A percentile compares a stretch with the other conserved stretches of the same genome.
Conservation (phyloP, 2,888 invertebrate species). For the Scaptodrosophila latifasciaeformis region DNA sequence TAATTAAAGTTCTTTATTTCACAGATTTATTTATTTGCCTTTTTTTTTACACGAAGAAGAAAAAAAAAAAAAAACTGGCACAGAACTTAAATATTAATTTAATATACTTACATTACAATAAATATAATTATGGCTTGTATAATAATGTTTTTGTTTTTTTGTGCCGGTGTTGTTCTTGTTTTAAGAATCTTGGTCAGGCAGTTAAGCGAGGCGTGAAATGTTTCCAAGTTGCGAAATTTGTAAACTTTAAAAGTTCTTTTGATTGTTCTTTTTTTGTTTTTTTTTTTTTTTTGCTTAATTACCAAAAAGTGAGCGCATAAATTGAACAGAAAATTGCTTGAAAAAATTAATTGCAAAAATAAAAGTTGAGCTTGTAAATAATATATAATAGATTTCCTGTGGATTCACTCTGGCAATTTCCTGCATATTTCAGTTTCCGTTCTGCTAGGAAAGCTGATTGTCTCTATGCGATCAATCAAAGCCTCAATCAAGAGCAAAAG, state of each 20-base stretch:
- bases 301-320: constrained; percentile 45
- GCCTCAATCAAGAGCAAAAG: constrained; percentile 60
- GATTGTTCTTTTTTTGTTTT: constrained; percentile 10
- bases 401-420: constrained; percentile 26
- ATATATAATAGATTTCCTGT: no score
- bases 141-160: constrained; percentile 30
- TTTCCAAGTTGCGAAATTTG: constrained; percentile 40
- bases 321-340: constrained; percentile 37
- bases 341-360: constrained; percentile 24
- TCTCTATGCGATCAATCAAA: constrained; percentile 50
- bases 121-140: constrained; percentile 36
- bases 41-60: constrained; percentile 7
- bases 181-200: constrained; percentile 54
- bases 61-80: constrained; percentile 41
- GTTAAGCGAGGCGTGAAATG: constrained; percentile 50
- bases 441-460: constrained; percentile 42
- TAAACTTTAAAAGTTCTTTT: constrained; percentile 26
- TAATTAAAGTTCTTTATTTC: constrained; percentile 45
- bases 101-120: constrained; percentile 48
- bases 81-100: constrained; percentile 50
- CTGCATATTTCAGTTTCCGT: constrained; percentile 60
- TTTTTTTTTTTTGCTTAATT: constrained; percentile 9
- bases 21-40: constrained; percentile 14
- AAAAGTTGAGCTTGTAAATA: constrained; percentile 8
- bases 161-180: not conserved